Percentiles rank a stretch among this genome's conserved stretches.
Evolutionary conservation across 2,888 invertebrate species (phyloP).

Genomic region (Ferrisia virgata): DNA sequence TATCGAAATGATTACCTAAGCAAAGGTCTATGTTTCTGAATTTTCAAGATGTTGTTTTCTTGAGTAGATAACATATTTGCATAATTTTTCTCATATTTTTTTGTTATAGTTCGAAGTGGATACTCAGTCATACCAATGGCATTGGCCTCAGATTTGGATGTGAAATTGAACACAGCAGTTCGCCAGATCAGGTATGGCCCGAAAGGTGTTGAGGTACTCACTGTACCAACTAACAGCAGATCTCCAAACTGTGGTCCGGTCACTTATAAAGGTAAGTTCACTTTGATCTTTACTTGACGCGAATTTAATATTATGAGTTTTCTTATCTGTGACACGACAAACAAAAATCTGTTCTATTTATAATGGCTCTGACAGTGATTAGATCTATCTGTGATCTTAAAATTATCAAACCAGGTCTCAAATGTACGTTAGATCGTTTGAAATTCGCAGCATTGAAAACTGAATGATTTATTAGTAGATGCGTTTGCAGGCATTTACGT

Average conservation of each 20-base stretch:
- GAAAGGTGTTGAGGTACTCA: slow-evolving; percentile 63
- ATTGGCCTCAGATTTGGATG: slow-evolving; percentile 87
- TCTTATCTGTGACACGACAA: too few species aligned
- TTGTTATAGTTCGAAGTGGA: slow-evolving; percentile 81
- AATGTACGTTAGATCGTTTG: too few species aligned
- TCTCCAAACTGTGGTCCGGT: not conserved
- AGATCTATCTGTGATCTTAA: too few species aligned
- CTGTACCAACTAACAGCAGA: slow-evolving; percentile 70
- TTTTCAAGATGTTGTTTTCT: not conserved
- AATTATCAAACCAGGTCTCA: too few species aligned
- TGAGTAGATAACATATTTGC: not conserved
- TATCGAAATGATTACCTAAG: not conserved
- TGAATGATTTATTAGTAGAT: too few species aligned
- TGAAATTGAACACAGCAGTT: slow-evolving; percentile 85
- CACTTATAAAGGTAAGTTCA: slow-evolving; percentile 1
- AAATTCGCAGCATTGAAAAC: too few species aligned
- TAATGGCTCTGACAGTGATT: too few species aligned
- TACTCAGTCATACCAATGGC: slow-evolving; percentile 96
- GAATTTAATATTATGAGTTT: too few species aligned
- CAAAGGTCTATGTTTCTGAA: not conserved
- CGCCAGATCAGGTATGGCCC: slow-evolving; percentile 73
- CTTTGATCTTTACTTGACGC: too few species aligned
- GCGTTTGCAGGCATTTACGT: too few species aligned
- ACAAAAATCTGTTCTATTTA: too few species aligned
- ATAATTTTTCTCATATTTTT: not conserved